These are phyloP conservation scores for Dermolepida albohirtum DNA, from an alignment of 2,888 invertebrate genomes.

Conservation along the genomic window DNA sequence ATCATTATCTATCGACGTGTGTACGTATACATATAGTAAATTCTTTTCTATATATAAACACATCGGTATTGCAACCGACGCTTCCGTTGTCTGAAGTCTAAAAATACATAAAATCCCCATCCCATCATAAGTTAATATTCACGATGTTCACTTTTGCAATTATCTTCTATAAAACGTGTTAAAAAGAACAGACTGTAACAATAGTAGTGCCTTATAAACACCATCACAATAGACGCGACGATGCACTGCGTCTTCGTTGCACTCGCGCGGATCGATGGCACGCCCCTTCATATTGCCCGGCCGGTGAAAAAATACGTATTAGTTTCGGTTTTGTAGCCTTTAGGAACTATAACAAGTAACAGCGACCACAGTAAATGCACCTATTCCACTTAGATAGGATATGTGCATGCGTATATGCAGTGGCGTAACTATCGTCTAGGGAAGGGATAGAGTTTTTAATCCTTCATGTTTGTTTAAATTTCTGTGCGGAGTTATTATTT, in stretches of 20 bases:
- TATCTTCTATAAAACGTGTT: constrained; percentile 29
- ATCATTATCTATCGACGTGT: too few relatives aligned
- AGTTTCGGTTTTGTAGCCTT: constrained; percentile 27
- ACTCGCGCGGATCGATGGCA: neutral
- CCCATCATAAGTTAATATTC: constrained; percentile 28
- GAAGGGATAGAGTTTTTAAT: too few relatives aligned
- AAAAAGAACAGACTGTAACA: constrained; percentile 12
- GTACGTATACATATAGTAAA: too few relatives aligned
- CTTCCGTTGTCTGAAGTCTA: constrained; percentile 9
- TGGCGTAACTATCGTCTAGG: too few relatives aligned
- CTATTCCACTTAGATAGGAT: too few relatives aligned
- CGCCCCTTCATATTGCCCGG: constrained; percentile 2
- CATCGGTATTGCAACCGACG: too few relatives aligned
- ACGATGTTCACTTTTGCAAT: constrained; percentile 12
- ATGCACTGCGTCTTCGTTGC: neutral
- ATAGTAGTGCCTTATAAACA: constrained; percentile 21
- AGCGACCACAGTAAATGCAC: constrained; percentile 3
- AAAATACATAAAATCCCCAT: constrained; percentile 17
- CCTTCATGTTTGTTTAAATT: too few relatives aligned
- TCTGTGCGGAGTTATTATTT: too few relatives aligned
- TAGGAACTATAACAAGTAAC: constrained; percentile 20
- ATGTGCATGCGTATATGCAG: too few relatives aligned
- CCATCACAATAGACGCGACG: constrained; percentile 21
- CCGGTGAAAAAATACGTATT: constrained; percentile 18
- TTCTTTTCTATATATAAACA: too few relatives aligned